phyloP scores from a whole-genome alignment of 2,797 vertebrate species.

The Hippocampus kuda region DNA sequence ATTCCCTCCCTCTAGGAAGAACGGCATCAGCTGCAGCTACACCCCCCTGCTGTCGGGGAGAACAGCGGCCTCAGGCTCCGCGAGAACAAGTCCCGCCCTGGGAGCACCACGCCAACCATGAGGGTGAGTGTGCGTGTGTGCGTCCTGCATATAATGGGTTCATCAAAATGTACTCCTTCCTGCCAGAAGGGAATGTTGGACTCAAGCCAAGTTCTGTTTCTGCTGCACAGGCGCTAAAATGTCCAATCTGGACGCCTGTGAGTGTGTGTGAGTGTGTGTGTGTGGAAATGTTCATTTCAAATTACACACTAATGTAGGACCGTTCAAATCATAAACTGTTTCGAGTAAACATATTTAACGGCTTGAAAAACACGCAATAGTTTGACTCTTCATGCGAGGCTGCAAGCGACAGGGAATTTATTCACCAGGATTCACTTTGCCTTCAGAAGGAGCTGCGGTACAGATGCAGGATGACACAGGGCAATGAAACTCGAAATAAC shows the following conservation, averaged over 20 bases:
- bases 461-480: no score
- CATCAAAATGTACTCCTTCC: constrained; percentile 28
- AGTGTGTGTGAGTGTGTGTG: background rate
- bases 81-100: constrained; percentile 75
- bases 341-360: background rate
- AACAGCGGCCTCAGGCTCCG: constrained; percentile 73
- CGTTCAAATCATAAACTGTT: background rate
- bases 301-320: background rate
- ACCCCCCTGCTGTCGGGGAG: constrained; percentile 65
- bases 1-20: constrained; percentile 74
- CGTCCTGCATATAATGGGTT: constrained; percentile 21
- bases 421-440: background rate
- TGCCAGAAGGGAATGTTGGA: constrained; percentile 33
- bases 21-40: constrained; percentile 76
- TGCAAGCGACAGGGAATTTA: background rate
- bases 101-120: constrained; percentile 75
- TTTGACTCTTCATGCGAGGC: background rate
- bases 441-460: background rate
- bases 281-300: background rate
- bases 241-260: background rate
- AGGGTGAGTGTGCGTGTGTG: constrained; percentile 69
- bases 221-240: constrained; percentile 3
- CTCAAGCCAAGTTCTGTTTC: constrained; percentile 16
- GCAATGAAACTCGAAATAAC: no score
- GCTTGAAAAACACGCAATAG: background rate